Base-by-base conservation (phyloP, 2,113 vertebrate species). In the Chlamydotis undulata region DNA sequence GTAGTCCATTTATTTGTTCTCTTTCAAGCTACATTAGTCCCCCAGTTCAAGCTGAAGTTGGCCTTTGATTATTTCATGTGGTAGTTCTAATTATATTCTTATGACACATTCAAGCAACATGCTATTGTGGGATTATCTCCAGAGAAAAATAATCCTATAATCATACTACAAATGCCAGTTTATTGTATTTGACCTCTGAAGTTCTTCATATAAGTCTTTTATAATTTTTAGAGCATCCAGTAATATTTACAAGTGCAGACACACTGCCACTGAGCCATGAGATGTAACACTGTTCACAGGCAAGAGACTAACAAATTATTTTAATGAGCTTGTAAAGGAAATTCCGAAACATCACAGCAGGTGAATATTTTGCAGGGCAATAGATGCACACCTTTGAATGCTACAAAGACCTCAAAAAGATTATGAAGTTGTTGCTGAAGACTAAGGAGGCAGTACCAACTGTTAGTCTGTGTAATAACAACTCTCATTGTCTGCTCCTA, bases 11-110 rank as follows among this genome's bases (percentile, higher is more conserved):
- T 45, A 23, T 69, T 47, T 64, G 29, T 28, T 87, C 26, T 75
- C 49, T 85, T 92, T 61, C 56, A 76, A 79, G 35, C 21, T 75
- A 26, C 7, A 4, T 14, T 29, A 84, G 53, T 68, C n/a, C 6
- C 9, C 15, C 33, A 55, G 43, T 43, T 87, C 69, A 82, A 68
- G 18, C 31, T 76, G 37, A 91, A 69, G 24, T 21, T 91, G 21
- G 24, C 50, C 56, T 92, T 92, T 37, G 80, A 90, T 88, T 92
- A 90, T 71, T 71, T 68, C 61, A 61, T 35, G 10, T 43, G 4
- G 12, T 55, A 57, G 26, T 45, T 95, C 41, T 63, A 80, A 95
- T 90, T 78, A 82, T 37, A 69, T 92, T 88, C 75, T 87, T 87
- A 65, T 7, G 29, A 70, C 35, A 53, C 1, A 2, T 81, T 79